phyloP scores from a whole-genome alignment of 2,113 vertebrate genomes.

The Thalassarche chlororhynchos region DNA sequence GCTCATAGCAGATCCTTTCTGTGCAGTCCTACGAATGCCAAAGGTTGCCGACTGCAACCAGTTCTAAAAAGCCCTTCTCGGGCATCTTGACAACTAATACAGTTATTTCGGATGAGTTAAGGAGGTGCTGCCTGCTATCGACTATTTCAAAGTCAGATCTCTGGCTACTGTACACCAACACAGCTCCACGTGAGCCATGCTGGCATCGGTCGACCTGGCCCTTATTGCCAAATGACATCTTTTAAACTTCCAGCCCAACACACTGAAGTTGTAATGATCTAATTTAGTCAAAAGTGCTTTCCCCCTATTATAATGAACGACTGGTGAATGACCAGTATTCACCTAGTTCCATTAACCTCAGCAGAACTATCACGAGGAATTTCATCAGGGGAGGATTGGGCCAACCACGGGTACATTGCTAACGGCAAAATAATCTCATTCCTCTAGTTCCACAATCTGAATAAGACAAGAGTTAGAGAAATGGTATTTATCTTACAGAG shows the following conservation, averaged over 20 bases:
- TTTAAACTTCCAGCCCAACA: neutral
- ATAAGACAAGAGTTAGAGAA: neutral
- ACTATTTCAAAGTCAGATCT: neutral
- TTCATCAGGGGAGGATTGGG: neutral
- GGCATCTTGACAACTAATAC: neutral
- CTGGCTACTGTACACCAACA: too few species aligned
- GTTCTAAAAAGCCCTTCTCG: neutral
- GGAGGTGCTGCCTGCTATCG: neutral
- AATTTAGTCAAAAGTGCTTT: neutral
- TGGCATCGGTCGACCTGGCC: too few species aligned
- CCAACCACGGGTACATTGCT: neutral
- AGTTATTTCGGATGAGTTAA: neutral
- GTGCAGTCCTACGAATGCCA: neutral
- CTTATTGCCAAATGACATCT: neutral
- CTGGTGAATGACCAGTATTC: neutral
- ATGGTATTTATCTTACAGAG: neutral
- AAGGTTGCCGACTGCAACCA: neutral
- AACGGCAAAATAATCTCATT: neutral
- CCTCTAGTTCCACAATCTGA: neutral
- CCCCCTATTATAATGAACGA: rapidly evolving
- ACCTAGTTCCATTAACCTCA: neutral
- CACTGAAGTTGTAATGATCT: rapidly evolving
- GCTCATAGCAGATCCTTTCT: neutral
- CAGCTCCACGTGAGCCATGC: rapidly evolving
- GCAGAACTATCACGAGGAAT: rapidly evolving